These are phyloP conservation scores for Panorpa germanica DNA, from an alignment of 2,888 invertebrate species.

Conservation along the genomic window DNA sequence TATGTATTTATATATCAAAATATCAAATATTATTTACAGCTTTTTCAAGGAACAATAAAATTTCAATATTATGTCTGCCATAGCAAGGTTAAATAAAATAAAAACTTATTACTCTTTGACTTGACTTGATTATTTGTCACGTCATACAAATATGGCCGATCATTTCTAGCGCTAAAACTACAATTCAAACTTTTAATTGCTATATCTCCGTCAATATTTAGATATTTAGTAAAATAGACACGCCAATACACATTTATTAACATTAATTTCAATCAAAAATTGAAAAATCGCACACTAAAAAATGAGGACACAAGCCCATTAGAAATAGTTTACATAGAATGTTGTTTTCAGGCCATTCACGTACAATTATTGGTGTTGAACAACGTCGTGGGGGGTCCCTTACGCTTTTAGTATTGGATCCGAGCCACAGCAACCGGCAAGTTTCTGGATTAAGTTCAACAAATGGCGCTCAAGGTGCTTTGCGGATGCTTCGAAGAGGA, in stretches of 20 bases:
- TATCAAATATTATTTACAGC: no score
- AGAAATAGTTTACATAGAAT: slow-evolving; percentile 7
- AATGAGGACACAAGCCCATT: slow-evolving; percentile 3
- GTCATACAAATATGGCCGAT: no score
- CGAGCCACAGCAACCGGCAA: slow-evolving; percentile 65
- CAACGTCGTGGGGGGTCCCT: slow-evolving; percentile 43
- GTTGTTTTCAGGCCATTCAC: slow-evolving; percentile 51
- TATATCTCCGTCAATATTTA: neutral
- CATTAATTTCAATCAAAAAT: neutral
- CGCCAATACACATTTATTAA: neutral
- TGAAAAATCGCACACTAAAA: slow-evolving; percentile 1
- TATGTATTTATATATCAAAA: no score
- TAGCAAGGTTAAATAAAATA: no score
- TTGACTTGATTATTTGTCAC: no score
- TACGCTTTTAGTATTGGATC: slow-evolving; percentile 62
- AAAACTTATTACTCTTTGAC: no score
- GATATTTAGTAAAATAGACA: neutral
- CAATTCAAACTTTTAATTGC: slow-evolving; percentile 3
- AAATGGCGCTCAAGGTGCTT: slow-evolving; percentile 29
- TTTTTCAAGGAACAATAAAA: no score
- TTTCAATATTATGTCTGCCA: no score
- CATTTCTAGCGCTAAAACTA: no score
- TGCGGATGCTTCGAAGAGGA: slow-evolving; percentile 52
- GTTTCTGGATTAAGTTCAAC: slow-evolving; percentile 37
- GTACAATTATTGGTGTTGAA: slow-evolving; percentile 80